Conservation (phyloP, 2,113 vertebrate species). For the Muntiacus reevesi region DNA sequence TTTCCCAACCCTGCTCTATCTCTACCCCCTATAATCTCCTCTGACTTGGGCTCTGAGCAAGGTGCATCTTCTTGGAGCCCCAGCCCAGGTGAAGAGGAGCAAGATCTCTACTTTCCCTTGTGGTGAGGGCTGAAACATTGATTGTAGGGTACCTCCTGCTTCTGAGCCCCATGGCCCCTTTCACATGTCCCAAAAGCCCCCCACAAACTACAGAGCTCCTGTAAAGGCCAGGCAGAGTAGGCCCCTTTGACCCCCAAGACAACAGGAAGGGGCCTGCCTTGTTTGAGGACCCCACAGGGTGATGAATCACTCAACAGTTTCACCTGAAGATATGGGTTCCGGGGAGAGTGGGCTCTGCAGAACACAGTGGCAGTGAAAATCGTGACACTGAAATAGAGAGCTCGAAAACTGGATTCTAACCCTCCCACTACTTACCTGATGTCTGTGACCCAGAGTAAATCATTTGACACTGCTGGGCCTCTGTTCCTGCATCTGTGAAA, state of each 20-base stretch:
- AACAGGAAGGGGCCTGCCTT: neutral
- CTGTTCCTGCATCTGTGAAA: neutral
- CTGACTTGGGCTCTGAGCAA: neutral
- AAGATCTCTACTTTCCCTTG: neutral
- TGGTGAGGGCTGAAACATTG: neutral
- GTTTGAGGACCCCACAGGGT: neutral
- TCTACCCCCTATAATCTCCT: neutral
- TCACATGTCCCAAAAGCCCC: neutral
- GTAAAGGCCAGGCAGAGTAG: neutral
- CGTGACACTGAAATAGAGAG: fast-evolving
- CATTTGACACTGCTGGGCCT: neutral
- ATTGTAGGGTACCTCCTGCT: neutral
- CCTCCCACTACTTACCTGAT: neutral
- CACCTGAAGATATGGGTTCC: neutral
- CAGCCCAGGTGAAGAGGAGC: neutral
- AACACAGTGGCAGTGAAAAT: neutral
- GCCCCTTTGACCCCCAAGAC: neutral
- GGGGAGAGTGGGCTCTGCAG: neutral
- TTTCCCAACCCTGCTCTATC: neutral
- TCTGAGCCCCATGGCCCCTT: no score
- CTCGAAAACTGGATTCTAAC: fast-evolving
- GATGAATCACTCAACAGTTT: conserved; percentile 49
- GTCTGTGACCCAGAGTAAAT: neutral
- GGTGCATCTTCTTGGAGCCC: neutral
- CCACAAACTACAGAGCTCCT: neutral